Percentiles rank a stretch among this genome's conserved stretches.
These are phyloP conservation scores for Prionailurus bengalensis DNA, from an alignment of 2,113 vertebrate genomes.

Conservation along the genomic window DNA sequence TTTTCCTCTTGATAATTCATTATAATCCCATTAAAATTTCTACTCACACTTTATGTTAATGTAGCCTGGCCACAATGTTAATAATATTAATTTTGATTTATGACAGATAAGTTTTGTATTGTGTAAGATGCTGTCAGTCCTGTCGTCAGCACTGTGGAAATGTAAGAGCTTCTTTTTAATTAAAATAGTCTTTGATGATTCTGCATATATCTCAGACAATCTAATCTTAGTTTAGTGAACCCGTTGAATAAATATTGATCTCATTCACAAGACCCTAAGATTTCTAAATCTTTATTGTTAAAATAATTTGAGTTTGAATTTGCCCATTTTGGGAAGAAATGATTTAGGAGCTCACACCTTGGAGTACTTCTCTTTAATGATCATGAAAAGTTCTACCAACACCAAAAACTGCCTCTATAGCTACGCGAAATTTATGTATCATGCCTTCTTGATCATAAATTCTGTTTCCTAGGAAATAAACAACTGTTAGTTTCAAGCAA, in stretches of 20 bases:
- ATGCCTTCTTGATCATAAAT: background rate
- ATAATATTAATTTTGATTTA: background rate
- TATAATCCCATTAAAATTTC: background rate
- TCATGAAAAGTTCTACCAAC: background rate
- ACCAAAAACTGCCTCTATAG: background rate
- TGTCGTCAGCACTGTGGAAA: background rate
- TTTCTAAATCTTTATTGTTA: background rate
- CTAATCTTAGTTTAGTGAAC: background rate
- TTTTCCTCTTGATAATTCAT: background rate
- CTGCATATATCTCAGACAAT: background rate
- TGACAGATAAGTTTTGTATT: background rate
- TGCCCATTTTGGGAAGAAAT: background rate
- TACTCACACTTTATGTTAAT: background rate
- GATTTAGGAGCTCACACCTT: background rate
- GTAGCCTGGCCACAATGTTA: background rate
- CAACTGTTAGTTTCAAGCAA: background rate
- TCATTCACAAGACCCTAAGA: background rate
- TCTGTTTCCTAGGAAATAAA: background rate
- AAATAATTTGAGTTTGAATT: constrained; percentile 47
- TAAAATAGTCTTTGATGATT: constrained; percentile 19
- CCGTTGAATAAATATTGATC: background rate
- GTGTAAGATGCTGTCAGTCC: background rate
- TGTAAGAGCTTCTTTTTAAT: background rate
- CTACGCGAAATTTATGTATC: background rate
- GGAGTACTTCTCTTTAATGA: background rate